These are phyloP conservation scores for Rhinichthys klamathensis DNA, from an alignment of 2,113 vertebrate genomes.

Conservation along the genomic window DNA sequence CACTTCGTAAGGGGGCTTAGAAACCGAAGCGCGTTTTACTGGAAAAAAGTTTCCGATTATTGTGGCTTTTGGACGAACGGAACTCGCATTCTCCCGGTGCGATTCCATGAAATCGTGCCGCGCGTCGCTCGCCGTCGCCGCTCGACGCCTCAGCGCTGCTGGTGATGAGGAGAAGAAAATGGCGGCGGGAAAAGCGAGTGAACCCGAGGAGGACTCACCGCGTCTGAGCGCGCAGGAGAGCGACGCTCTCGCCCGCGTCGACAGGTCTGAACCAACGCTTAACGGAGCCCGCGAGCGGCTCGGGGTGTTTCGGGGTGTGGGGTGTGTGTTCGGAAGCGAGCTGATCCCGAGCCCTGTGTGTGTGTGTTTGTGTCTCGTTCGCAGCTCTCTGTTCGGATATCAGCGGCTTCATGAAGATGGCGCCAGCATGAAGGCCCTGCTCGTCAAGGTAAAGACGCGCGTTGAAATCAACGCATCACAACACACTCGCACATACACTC, in stretches of 20 bases:
- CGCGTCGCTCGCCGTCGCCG: conserved; percentile 85
- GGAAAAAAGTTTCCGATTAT: conserved; percentile 47
- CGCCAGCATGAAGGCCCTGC: conserved; percentile 97
- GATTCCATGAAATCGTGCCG: conserved; percentile 94
- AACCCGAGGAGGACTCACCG: conserved; percentile 94
- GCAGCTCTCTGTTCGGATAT: conserved; percentile 94
- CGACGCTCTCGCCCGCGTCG: conserved; percentile 82
- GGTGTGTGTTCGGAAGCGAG: conserved; percentile 37
- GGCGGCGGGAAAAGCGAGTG: conserved; percentile 96
- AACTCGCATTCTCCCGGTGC: conserved; percentile 66
- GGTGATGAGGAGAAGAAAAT: conserved; percentile 99
- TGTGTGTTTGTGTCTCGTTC: conserved; percentile 75
- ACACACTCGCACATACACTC: neutral
- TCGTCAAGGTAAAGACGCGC: conserved; percentile 86
- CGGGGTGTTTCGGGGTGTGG: conserved; percentile 2
- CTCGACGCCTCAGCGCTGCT: conserved; percentile 82
- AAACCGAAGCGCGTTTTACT: conserved; percentile 25
- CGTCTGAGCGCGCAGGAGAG: conserved; percentile 90
- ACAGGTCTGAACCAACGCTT: conserved; percentile 80
- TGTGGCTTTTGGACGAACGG: conserved; percentile 45
- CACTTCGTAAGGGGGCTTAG: conserved; percentile 45
- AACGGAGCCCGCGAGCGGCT: neutral
- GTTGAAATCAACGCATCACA: neutral
- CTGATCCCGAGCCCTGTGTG: conserved; percentile 74
- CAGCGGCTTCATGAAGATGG: conserved; percentile 98